Percentiles rank a stretch among this genome's conserved stretches.
These are phyloP conservation scores for Drosophila prolongata DNA, from an alignment of 2,888 invertebrate genomes.

Conservation along the genomic window DNA sequence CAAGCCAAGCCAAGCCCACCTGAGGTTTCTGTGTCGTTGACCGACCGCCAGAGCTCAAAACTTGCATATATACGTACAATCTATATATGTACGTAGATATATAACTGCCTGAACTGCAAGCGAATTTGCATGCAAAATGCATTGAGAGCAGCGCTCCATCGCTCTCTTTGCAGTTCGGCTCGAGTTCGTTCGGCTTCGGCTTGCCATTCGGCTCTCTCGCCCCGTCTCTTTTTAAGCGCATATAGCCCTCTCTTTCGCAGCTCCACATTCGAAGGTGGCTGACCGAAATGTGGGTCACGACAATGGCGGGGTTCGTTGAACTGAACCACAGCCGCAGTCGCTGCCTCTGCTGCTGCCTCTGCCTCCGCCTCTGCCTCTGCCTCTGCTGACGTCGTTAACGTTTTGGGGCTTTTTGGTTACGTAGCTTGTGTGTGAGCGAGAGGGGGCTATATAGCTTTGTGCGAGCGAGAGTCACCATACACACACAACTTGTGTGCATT, in stretches of 20 bases:
- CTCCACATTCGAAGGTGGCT: conserved; percentile 85
- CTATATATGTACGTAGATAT: background rate
- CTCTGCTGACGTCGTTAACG: conserved; percentile 33
- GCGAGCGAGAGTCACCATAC: conserved; percentile 1
- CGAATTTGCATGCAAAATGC: conserved; percentile 72
- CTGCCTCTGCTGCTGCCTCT: conserved; percentile 67
- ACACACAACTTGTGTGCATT: conserved; percentile 32
- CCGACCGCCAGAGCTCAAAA: conserved; percentile 81
- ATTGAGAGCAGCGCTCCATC: conserved; percentile 36
- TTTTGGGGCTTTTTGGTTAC: conserved; percentile 72
- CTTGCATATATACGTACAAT: conserved; percentile 18
- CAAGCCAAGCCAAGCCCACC: conserved; percentile 63
- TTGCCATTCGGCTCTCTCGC: conserved; percentile 13
- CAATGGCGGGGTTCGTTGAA: conserved; percentile 85
- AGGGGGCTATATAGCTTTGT: background rate
- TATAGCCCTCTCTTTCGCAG: conserved; percentile 62
- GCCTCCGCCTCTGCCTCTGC: conserved; percentile 49
- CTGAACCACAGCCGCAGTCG: conserved; percentile 75
- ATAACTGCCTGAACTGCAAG: conserved; percentile 42
- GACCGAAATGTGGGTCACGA: conserved; percentile 85
- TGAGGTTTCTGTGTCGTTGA: conserved; percentile 83
- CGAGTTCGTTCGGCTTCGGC: conserved; percentile 20
- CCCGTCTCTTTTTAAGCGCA: conserved; percentile 22
- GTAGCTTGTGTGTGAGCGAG: conserved; percentile 62
- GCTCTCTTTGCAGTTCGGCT: conserved; percentile 17